These are phyloP conservation scores for Carterocephalus palaemon DNA, from an alignment of 2,888 invertebrate genomes.

Conservation along the genomic window DNA sequence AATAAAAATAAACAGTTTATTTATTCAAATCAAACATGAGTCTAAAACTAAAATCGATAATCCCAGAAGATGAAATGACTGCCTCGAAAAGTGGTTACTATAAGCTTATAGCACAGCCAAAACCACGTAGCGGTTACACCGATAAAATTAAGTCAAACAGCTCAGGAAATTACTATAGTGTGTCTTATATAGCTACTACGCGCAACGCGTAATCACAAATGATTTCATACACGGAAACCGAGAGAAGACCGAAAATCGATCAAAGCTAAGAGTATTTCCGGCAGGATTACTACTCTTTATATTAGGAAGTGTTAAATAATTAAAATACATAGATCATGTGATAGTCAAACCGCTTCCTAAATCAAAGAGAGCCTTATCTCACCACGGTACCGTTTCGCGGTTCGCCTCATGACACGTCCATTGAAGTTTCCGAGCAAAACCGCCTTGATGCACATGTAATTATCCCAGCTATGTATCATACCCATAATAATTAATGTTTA, in stretches of 20 bases:
- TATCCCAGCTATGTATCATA: slow-evolving; percentile 40
- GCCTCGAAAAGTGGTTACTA: slow-evolving; percentile 5
- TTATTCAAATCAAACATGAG: neutral
- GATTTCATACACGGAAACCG: slow-evolving; percentile 69
- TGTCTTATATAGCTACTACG: slow-evolving; percentile 37
- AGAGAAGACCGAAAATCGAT: slow-evolving; percentile 57
- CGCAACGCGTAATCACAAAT: slow-evolving; percentile 46
- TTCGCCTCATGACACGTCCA: no score
- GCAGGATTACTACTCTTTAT: slow-evolving; percentile 59
- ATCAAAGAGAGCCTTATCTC: slow-evolving; percentile 31
- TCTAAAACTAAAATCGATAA: neutral
- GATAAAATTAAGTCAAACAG: slow-evolving; percentile 37
- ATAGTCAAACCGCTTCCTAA: slow-evolving; percentile 70
- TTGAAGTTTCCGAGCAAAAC: slow-evolving; percentile 38
- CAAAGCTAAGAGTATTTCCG: slow-evolving; percentile 54
- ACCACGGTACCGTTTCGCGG: slow-evolving; percentile 26
- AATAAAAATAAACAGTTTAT: neutral
- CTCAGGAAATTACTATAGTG: slow-evolving; percentile 33
- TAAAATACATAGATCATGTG: slow-evolving; percentile 51
- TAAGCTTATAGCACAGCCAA: slow-evolving; percentile 8
- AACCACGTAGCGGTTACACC: slow-evolving; percentile 22
- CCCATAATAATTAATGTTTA: slow-evolving; percentile 37
- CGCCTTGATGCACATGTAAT: slow-evolving; percentile 32
- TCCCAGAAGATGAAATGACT: neutral
- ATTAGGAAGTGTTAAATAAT: slow-evolving; percentile 71